A percentile compares a stretch with the other conserved stretches of the same genome.
phyloP scores from a whole-genome alignment of 2,113 vertebrate species.

The Verasper variegatus region DNA sequence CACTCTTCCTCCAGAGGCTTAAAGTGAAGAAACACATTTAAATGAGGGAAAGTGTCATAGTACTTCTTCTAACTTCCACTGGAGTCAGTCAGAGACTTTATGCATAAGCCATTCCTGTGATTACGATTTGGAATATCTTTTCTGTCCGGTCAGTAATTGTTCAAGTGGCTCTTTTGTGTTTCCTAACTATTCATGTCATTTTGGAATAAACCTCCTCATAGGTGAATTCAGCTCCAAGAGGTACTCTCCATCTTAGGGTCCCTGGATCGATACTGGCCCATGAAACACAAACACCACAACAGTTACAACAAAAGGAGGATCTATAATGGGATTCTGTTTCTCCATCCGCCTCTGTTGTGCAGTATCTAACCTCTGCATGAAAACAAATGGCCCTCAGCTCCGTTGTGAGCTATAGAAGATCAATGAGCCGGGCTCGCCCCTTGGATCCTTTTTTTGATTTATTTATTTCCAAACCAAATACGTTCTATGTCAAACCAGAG shows the following conservation, averaged over 20 bases:
- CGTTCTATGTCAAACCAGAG: constrained; percentile 22
- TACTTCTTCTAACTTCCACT: not conserved
- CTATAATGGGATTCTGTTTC: constrained; percentile 64
- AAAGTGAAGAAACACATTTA: not conserved
- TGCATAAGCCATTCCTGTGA: not conserved
- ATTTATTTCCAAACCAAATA: constrained; percentile 19
- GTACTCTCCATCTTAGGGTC: not conserved
- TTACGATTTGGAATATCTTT: not conserved
- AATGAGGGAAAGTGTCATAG: not conserved
- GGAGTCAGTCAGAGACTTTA: not conserved
- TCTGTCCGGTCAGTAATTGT: not conserved
- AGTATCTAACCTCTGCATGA: constrained; percentile 54
- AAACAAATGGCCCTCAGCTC: constrained; percentile 59
- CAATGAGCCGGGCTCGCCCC: constrained; percentile 49
- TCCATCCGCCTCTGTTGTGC: constrained; percentile 44
- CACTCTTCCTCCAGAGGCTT: not conserved
- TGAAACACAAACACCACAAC: constrained; percentile 30
- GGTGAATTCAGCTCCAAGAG: constrained; percentile 3
- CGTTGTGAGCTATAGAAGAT: constrained; percentile 46
- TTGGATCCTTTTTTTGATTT: constrained; percentile 1
- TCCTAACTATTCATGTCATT: not conserved
- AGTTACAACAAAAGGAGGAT: constrained; percentile 48
- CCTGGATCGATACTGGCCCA: constrained; percentile 41
- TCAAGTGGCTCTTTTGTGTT: not conserved
- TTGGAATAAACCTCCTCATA: not conserved